A percentile compares a stretch with the other conserved stretches of the same genome.
phyloP scores from a whole-genome alignment of 2,797 vertebrate genomes.

The Aplochiton taeniatus region DNA sequence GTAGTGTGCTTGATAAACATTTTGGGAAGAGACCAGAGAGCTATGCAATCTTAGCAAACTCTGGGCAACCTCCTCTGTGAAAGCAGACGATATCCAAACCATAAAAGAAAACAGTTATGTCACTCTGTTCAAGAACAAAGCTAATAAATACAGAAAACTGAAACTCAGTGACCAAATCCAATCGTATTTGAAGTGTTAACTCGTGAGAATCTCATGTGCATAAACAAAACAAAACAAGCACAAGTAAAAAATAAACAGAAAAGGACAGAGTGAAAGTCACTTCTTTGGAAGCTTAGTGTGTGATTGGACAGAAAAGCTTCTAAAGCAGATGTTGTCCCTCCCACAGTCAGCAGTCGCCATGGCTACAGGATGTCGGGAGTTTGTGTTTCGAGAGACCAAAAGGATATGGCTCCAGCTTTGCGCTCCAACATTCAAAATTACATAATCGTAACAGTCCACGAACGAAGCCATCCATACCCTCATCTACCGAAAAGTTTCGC shows the following conservation, averaged over 20 bases:
- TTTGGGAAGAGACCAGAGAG: neutral
- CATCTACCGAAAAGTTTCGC: slow-evolving; percentile 29
- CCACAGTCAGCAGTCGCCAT: slow-evolving; percentile 31
- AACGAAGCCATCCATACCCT: slow-evolving; percentile 15
- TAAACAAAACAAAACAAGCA: neutral
- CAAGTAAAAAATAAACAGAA: neutral
- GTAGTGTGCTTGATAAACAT: neutral
- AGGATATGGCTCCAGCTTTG: slow-evolving; percentile 9
- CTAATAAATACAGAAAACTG: slow-evolving; percentile 59
- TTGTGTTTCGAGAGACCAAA: slow-evolving; percentile 22
- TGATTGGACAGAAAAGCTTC: slow-evolving; percentile 49
- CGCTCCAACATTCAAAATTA: neutral
- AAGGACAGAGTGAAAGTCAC: too few species aligned
- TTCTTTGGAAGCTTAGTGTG: slow-evolving; percentile 30
- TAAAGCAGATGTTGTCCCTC: slow-evolving; percentile 38
- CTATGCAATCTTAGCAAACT: slow-evolving; percentile 45
- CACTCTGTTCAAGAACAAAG: slow-evolving; percentile 49
- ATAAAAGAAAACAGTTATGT: slow-evolving; percentile 21
- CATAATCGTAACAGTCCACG: slow-evolving; percentile 44
- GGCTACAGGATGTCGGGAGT: slow-evolving; percentile 26
- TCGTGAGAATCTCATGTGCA: slow-evolving; percentile 11
- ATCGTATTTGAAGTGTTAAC: slow-evolving; percentile 40
- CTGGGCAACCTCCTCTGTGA: slow-evolving; percentile 52
- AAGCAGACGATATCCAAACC: slow-evolving; percentile 25
- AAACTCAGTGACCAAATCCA: slow-evolving; percentile 32